phyloP scores from a whole-genome alignment of 2,888 invertebrate genomes.

The Auanema sp. region DNA sequence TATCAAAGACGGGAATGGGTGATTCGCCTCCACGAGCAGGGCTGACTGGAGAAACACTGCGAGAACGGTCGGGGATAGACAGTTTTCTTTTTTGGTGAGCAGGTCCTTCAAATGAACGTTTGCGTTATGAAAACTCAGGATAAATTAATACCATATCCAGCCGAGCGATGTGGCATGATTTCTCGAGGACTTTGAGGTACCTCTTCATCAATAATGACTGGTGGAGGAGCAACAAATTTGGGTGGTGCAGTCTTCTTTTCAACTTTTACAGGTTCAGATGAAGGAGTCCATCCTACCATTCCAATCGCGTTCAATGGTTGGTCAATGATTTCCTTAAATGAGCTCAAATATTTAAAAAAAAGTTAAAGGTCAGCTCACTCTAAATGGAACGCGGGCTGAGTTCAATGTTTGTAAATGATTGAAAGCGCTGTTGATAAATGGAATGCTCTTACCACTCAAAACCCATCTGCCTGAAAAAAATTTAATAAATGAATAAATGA shows the following conservation, averaged over 20 bases:
- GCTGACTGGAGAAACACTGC: constrained; percentile 44
- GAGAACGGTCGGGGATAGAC: constrained; percentile 50
- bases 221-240: constrained; percentile 34
- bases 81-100: constrained; percentile 56
- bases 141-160: constrained; percentile 55
- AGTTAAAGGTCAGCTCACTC: constrained; percentile 22
- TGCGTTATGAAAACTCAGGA: not conserved
- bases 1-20: constrained; percentile 44
- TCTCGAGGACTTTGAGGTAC: constrained; percentile 55
- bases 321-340: constrained; percentile 39
- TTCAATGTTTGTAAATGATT: constrained; percentile 52
- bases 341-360: constrained; percentile 3
- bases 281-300: constrained; percentile 51
- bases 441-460: constrained; percentile 46
- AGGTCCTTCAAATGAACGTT: constrained; percentile 32
- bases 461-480: constrained; percentile 39
- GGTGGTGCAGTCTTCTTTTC: constrained; percentile 23
- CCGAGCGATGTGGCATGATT: constrained; percentile 53
- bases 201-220: constrained; percentile 44
- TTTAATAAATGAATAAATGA: not conserved
- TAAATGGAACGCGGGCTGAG: constrained; percentile 43
- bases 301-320: constrained; percentile 56
- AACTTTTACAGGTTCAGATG: constrained; percentile 33
- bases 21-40: constrained; percentile 23
- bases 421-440: constrained; percentile 55